Conservation (phyloP, 1,140 invertebrate genomes). For the Plutomurus gul region DNA sequence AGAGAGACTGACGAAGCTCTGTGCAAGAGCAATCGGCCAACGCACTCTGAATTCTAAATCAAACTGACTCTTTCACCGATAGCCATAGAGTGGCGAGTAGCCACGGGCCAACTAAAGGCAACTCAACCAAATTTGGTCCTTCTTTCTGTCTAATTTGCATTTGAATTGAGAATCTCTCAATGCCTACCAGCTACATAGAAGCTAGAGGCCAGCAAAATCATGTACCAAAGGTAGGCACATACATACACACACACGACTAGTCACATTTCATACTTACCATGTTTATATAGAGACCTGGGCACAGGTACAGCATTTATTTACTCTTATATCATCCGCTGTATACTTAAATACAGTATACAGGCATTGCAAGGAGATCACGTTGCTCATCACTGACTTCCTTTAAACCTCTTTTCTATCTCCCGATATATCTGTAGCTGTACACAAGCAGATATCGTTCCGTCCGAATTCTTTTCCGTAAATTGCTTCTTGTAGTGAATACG, state of each 20-base stretch:
- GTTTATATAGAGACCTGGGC: too few species aligned
- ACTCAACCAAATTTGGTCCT: conserved; percentile 5
- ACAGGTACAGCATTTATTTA: too few species aligned
- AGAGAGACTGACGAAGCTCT: not conserved
- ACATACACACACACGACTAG: not conserved
- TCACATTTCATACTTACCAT: not conserved
- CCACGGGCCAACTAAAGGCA: not conserved
- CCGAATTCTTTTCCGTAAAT: not conserved
- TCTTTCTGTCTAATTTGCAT: conserved; percentile 20
- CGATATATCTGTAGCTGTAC: too few species aligned
- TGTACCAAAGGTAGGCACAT: too few species aligned
- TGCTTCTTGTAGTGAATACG: not conserved
- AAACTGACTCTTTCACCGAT: conserved; percentile 3
- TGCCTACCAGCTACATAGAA: not conserved
- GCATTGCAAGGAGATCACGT: too few species aligned
- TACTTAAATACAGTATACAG: too few species aligned
- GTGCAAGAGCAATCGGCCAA: not conserved
- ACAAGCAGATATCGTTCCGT: not conserved
- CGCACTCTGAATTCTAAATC: conserved; percentile 4
- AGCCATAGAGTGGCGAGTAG: not conserved
- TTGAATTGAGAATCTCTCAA: conserved; percentile 18
- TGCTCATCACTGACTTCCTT: too few species aligned
- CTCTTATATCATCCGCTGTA: too few species aligned
- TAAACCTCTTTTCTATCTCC: too few species aligned
- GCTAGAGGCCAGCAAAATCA: not conserved